Conservation (phyloP, 2,888 invertebrate species). For the Orthonevra nobilis region DNA sequence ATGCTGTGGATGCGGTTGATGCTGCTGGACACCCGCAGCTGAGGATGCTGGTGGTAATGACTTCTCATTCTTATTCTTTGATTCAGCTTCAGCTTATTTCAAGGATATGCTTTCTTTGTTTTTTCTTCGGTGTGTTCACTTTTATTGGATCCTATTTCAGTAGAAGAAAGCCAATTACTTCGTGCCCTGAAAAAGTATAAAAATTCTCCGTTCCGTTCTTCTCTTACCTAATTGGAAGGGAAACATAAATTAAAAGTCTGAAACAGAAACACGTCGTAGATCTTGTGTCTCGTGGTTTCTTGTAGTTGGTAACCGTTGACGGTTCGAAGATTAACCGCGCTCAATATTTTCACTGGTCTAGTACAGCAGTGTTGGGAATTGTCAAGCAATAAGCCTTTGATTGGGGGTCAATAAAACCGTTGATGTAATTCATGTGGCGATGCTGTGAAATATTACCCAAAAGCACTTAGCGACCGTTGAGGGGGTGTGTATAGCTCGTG, state of each 20-base stretch:
- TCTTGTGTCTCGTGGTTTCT: constrained; percentile 63
- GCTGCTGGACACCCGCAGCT: constrained; percentile 38
- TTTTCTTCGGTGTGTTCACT: constrained; percentile 14
- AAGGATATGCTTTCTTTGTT: constrained; percentile 25
- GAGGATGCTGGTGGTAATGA: constrained; percentile 30
- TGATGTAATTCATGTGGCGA: constrained; percentile 60
- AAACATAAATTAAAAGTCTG: constrained; percentile 80
- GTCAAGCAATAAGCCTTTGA: constrained; percentile 60
- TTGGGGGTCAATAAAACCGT: constrained; percentile 63
- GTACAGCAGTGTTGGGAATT: constrained; percentile 24
- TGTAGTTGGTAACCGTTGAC: constrained; percentile 54
- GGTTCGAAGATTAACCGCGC: constrained; percentile 78
- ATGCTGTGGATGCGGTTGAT: constrained; percentile 40
- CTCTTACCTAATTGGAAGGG: constrained; percentile 79
- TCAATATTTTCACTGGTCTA: constrained; percentile 74
- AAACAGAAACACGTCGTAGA: constrained; percentile 70
- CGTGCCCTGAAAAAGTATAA: constrained; percentile 44
- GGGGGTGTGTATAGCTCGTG: constrained; percentile 20
- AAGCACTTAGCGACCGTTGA: constrained; percentile 7
- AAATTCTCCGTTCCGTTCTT: constrained; percentile 65
- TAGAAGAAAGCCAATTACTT: constrained; percentile 66
- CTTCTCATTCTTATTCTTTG: constrained; percentile 43
- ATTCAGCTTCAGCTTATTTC: constrained; percentile 34
- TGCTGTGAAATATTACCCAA: constrained; percentile 41
- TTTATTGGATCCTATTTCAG: constrained; percentile 70